These are phyloP conservation scores for Phylloscopus trochiloides DNA, from an alignment of 2,113 vertebrate species.

Conservation along the genomic window DNA sequence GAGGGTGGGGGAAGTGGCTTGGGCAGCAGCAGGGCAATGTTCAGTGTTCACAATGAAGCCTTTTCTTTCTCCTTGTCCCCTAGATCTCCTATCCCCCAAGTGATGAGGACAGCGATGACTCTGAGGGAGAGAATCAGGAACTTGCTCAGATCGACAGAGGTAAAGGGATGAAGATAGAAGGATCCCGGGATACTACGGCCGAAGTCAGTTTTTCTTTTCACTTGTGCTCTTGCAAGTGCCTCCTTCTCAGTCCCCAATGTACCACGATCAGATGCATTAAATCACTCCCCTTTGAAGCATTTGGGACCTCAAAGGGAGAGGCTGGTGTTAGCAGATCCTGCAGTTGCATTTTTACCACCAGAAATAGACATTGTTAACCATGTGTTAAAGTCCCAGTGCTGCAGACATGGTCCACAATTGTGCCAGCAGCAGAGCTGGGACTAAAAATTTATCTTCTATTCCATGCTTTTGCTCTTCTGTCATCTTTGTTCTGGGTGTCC, in stretches of 20 bases:
- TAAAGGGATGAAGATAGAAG: conserved; percentile 53
- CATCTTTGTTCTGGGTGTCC: not conserved
- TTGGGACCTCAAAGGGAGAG: not conserved
- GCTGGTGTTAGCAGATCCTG: not conserved
- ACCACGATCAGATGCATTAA: not conserved
- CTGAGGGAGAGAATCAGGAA: conserved; percentile 91
- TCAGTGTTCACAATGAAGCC: not conserved
- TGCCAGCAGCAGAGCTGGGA: not conserved
- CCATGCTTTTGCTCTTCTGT: not conserved
- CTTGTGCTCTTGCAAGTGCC: not conserved
- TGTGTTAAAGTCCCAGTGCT: not conserved
- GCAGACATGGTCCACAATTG: not conserved
- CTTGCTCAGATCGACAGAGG: conserved; percentile 92
- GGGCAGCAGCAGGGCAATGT: not conserved
- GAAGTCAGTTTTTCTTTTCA: not conserved
- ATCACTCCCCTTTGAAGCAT: not conserved
- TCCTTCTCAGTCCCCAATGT: not conserved
- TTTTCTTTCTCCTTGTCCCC: conserved; percentile 31
- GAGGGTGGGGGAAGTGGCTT: not conserved
- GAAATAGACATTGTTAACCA: not conserved
- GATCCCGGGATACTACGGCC: not conserved
- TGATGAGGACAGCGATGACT: conserved; percentile 90
- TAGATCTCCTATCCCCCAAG: conserved; percentile 89
- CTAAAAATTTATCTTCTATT: not conserved
- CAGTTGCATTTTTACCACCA: not conserved